Conservation (phyloP, 2,113 vertebrate species). For the Triplophysa dalaica region DNA sequence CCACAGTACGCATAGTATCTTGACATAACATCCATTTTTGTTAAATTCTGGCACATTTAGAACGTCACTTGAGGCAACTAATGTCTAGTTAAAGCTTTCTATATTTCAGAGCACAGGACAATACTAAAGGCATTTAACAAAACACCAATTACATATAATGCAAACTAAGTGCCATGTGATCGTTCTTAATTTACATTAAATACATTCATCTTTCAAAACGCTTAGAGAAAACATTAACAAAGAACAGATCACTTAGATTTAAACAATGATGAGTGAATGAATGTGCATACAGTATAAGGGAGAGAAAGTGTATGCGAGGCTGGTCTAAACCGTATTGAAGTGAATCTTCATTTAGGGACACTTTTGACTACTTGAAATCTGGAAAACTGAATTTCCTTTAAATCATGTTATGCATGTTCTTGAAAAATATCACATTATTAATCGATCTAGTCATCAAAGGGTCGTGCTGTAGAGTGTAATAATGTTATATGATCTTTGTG, state of each 20-base stretch:
- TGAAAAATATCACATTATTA: no score
- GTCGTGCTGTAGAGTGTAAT: no score
- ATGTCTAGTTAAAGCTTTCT: conserved; percentile 14
- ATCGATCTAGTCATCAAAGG: no score
- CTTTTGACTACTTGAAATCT: not conserved
- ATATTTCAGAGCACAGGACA: conserved; percentile 10
- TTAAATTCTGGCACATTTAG: conserved; percentile 16
- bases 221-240: not conserved
- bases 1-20: conserved; percentile 4
- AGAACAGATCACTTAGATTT: not conserved
- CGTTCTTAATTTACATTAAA: conserved; percentile 12
- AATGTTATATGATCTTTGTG: no score
- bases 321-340: not conserved
- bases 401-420: no score
- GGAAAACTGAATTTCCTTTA: not conserved
- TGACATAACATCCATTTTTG: not conserved
- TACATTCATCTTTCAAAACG: conserved; percentile 27
- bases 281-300: not conserved
- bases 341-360: not conserved
- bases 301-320: not conserved
- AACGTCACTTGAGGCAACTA: conserved; percentile 29
- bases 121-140: conserved; percentile 18
- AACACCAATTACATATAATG: conserved; percentile 14
- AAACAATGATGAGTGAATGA: not conserved
- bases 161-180: conserved; percentile 20